phyloP scores from a whole-genome alignment of 2,797 vertebrate species.

The Gymnoscopelus microlampas region DNA sequence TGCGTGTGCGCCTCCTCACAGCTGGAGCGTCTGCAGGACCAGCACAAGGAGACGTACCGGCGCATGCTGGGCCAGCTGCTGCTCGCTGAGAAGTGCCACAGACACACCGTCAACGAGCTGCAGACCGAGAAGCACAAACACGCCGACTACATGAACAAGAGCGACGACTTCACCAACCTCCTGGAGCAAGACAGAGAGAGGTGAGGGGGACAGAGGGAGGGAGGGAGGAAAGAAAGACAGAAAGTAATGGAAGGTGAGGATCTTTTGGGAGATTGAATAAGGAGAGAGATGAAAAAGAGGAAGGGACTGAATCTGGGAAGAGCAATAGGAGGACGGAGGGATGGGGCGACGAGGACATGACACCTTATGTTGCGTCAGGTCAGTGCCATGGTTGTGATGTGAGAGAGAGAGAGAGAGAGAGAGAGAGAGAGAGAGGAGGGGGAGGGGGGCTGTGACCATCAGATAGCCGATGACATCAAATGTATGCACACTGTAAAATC shows the following conservation, averaged over 20 bases:
- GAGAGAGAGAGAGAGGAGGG: not conserved
- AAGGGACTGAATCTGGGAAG: not conserved
- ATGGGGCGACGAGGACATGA: no score
- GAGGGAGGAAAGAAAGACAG: not conserved
- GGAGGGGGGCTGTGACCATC: no score
- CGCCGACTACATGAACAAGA: constrained; percentile 98
- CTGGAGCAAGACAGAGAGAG: constrained; percentile 97
- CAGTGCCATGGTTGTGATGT: not conserved
- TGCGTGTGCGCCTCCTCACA: constrained; percentile 54
- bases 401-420: not conserved
- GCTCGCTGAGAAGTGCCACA: constrained; percentile 94
- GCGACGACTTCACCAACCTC: constrained; percentile 98
- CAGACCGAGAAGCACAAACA: constrained; percentile 96
- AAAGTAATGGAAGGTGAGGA: constrained; percentile 23
- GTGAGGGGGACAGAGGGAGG: constrained; percentile 70
- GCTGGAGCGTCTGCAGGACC: constrained; percentile 95
- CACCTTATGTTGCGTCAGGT: no score
- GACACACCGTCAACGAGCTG: constrained; percentile 92
- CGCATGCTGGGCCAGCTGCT: constrained; percentile 97
- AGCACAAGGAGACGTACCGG: constrained; percentile 94
- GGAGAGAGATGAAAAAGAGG: not conserved
- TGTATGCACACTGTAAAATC: no score
- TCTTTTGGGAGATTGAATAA: constrained; percentile 16
- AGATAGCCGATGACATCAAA: no score
- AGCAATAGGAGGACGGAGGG: not conserved